Conservation (phyloP, 2,797 vertebrate species). For the Semotilus atromaculatus region DNA sequence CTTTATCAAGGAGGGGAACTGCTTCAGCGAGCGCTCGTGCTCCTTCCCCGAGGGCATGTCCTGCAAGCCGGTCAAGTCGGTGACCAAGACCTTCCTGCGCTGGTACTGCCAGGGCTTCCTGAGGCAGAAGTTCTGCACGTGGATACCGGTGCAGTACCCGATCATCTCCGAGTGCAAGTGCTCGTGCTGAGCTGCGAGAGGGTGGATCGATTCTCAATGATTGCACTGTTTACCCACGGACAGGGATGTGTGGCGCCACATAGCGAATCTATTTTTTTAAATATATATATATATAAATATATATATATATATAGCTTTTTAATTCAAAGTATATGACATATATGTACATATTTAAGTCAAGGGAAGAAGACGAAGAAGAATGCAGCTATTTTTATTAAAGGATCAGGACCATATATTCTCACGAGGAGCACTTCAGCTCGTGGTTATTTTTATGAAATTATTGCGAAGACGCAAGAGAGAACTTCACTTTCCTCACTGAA, state of each 20-base stretch:
- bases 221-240: constrained; percentile 86
- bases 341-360: constrained; percentile 78
- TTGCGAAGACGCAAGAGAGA: constrained; percentile 73
- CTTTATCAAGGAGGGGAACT: constrained; percentile 92
- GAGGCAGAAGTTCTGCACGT: constrained; percentile 92
- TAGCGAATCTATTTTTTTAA: constrained; percentile 97
- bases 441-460: constrained; percentile 73
- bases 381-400: constrained; percentile 89
- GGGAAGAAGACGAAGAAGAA: constrained; percentile 71
- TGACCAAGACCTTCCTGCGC: constrained; percentile 91
- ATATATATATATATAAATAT: constrained; percentile 2
- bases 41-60: constrained; percentile 94
- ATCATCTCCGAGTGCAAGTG: constrained; percentile 97
- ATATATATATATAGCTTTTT: constrained; percentile 83
- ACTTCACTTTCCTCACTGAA: constrained; percentile 75
- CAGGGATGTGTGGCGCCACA: constrained; percentile 80
- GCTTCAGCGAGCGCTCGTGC: constrained; percentile 89
- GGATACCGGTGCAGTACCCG: constrained; percentile 94
- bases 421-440: constrained; percentile 66
- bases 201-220: constrained; percentile 59
- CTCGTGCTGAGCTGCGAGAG: constrained; percentile 81
- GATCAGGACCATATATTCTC: constrained; percentile 90
- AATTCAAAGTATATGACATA: constrained; percentile 73
- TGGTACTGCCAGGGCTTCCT: constrained; percentile 96
- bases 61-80: constrained; percentile 89